These are phyloP conservation scores for Thera britannica DNA, from an alignment of 2,888 invertebrate genomes.

Conservation along the genomic window DNA sequence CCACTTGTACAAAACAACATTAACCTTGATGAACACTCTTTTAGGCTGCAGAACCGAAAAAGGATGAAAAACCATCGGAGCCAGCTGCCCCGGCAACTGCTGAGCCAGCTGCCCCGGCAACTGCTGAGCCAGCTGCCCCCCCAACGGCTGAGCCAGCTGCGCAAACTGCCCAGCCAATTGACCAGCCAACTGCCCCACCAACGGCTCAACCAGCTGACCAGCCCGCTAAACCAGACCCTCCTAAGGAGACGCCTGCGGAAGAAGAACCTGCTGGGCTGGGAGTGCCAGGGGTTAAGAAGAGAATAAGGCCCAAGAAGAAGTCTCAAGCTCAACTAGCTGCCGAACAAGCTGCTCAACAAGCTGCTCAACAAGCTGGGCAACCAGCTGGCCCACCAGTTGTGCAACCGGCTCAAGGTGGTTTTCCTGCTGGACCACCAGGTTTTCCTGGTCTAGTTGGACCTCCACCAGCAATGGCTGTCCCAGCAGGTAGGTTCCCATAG, in stretches of 20 bases:
- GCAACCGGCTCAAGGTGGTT: not conserved
- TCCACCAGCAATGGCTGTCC: not conserved
- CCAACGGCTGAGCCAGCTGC: not conserved
- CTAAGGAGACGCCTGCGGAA: slow-evolving; percentile 22
- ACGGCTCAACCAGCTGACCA: not conserved
- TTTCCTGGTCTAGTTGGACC: not conserved
- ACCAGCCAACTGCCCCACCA: not conserved
- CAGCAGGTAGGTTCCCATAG: not conserved
- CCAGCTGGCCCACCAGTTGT: slow-evolving; percentile 1
- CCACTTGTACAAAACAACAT: too few species aligned
- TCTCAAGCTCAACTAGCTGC: slow-evolving; percentile 7
- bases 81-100: not conserved
- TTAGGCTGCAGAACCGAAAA: not conserved
- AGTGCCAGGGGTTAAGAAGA: slow-evolving; percentile 38
- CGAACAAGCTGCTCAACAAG: not conserved
- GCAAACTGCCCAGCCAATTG: not conserved
- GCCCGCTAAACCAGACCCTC: slow-evolving; percentile 10
- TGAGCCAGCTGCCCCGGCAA: not conserved
- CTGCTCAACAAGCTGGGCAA: slow-evolving; percentile 14
- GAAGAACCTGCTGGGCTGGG: slow-evolving; percentile 41
- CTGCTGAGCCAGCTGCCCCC: not conserved
- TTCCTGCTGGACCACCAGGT: not conserved
- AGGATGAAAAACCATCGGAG: not conserved
- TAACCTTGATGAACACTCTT: too few species aligned
- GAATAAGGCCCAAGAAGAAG: slow-evolving; percentile 25